These are phyloP conservation scores for Dexiosoma caninum DNA, from an alignment of 2,888 invertebrate genomes.

Conservation along the genomic window DNA sequence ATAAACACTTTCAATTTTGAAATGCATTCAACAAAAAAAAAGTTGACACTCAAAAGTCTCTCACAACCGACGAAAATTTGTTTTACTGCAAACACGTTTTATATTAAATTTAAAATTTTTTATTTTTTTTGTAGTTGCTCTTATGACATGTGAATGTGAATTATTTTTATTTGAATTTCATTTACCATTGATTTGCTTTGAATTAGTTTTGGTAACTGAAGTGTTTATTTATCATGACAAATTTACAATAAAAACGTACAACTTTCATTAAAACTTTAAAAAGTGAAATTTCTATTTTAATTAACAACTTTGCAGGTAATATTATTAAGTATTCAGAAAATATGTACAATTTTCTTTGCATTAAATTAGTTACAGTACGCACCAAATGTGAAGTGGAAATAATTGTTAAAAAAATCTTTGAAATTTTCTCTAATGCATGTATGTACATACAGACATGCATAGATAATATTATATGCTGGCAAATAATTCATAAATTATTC, in stretches of 20 bases:
- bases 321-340: not conserved
- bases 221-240: conserved; percentile 36
- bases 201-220: conserved; percentile 31
- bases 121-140: not conserved
- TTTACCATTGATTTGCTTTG: conserved; percentile 37
- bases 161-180: conserved; percentile 1
- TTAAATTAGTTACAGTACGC: conserved; percentile 3
- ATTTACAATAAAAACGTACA: conserved; percentile 2
- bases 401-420: not conserved
- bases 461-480: too few species aligned
- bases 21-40: not conserved
- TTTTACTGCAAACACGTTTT: conserved; percentile 37
- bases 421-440: not conserved
- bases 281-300: conserved; percentile 30
- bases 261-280: conserved; percentile 46
- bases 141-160: conserved; percentile 44
- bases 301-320: not conserved
- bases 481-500: not conserved
- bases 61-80: not conserved
- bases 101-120: conserved; percentile 41
- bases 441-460: too few species aligned
- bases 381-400: not conserved
- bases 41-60: not conserved
- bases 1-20: conserved; percentile 6
- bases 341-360: not conserved